Evolutionary conservation across 2,888 invertebrate genomes (phyloP).

Genomic region (Pyrrhia umbra): DNA sequence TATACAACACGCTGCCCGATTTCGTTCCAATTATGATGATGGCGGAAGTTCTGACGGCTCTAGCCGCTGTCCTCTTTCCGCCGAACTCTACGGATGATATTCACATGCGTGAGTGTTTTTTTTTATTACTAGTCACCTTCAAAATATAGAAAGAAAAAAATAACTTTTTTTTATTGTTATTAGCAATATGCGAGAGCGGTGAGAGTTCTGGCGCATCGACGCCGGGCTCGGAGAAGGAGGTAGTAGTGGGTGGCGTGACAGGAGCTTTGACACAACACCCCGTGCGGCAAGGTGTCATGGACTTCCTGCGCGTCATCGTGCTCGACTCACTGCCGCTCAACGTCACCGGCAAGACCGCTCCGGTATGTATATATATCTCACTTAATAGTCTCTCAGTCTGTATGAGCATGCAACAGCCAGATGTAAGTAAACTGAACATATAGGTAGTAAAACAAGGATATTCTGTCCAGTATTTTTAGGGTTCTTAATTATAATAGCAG

Average conservation of each 20-base stretch:
- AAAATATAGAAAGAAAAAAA: neutral
- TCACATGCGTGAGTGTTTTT: constrained; percentile 81
- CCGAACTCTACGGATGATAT: constrained; percentile 85
- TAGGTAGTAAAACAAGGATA: too few relatives aligned
- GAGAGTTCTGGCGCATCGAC: constrained; percentile 95
- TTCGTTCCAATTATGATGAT: constrained; percentile 98
- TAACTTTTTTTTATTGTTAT: neutral
- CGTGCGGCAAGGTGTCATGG: constrained; percentile 97
- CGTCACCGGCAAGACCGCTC: constrained; percentile 94
- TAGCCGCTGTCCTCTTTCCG: constrained; percentile 96
- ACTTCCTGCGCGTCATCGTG: constrained; percentile 97
- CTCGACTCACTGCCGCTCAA: constrained; percentile 97
- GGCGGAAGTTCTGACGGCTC: constrained; percentile 96
- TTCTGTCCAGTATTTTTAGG: too few relatives aligned
- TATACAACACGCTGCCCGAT: constrained; percentile 98
- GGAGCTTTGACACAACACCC: constrained; percentile 93
- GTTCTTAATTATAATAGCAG: too few relatives aligned
- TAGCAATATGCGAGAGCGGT: constrained; percentile 91
- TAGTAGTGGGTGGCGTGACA: constrained; percentile 84
- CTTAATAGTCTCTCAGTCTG: too few relatives aligned
- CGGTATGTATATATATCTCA: constrained; percentile 82
- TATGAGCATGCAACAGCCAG: too few relatives aligned
- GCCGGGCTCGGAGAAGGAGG: constrained; percentile 91
- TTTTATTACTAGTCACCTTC: neutral
- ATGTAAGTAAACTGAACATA: too few relatives aligned